Evolutionary conservation across 2,113 vertebrate genomes (phyloP).

Genomic region (Gallinago media): DNA sequence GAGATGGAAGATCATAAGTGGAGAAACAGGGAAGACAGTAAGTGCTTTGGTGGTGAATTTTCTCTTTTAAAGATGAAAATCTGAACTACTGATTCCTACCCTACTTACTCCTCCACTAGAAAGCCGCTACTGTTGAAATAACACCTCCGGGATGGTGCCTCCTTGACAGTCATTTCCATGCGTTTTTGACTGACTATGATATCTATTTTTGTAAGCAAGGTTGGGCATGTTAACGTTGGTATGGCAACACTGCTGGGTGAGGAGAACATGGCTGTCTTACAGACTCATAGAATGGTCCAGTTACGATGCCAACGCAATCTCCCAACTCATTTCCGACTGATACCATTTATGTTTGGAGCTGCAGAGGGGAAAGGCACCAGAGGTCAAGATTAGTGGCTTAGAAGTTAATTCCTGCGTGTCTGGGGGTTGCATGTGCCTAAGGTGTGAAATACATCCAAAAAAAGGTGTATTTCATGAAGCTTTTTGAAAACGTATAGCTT

Average conservation of each 20-base stretch:
- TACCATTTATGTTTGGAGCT: background rate
- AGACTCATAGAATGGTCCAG: too few relatives aligned
- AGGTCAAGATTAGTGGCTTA: background rate
- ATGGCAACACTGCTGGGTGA: constrained; percentile 40
- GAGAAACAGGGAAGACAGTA: background rate
- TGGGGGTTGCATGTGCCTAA: background rate
- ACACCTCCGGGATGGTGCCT: background rate
- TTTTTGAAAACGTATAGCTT: background rate
- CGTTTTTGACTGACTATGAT: constrained; percentile 28
- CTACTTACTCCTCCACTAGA: constrained; percentile 2
- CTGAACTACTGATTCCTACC: background rate
- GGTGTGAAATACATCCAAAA: too few relatives aligned
- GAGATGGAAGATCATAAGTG: fast-evolving
- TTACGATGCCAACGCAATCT: constrained; percentile 28
- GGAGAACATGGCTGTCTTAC: constrained; percentile 41
- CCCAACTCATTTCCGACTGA: constrained; percentile 7
- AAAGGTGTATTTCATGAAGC: background rate
- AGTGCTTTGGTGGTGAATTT: background rate
- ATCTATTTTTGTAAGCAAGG: constrained; percentile 46
- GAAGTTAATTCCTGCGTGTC: background rate
- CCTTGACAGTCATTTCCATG: background rate
- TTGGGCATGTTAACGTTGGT: constrained; percentile 49
- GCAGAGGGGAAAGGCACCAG: background rate
- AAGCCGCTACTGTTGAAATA: background rate
- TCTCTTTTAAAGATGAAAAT: background rate